Evolutionary conservation across 2,888 invertebrate species (phyloP), one percentile per base, ranked within the genome.

Genomic region (Ormyrus nitidulus): DNA sequence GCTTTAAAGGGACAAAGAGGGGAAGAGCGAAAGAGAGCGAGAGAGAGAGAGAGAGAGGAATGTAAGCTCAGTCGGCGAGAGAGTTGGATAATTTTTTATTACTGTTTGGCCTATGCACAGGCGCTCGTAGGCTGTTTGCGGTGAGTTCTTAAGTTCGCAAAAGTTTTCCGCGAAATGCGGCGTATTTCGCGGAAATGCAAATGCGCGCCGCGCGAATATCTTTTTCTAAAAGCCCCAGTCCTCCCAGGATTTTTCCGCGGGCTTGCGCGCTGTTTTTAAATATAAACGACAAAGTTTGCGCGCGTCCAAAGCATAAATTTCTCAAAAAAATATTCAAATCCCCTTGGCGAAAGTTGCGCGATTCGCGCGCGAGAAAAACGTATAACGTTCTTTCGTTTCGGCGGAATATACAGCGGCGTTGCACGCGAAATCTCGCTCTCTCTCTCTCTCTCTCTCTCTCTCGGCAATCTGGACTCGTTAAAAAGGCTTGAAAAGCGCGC

Each of bases 401-500:
- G 8, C 11, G 53, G 51, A 19, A 6, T 5, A 5, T 34, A 8
- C 5, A 10, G n/a, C 13, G 49, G 49, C 51, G 51, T 51, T 19
- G 19, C 34, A 19, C 49, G 51, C 10, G 51, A 11, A 59, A 59
- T 59, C 19, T 62, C 46, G 8, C 62, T 46, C 61, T 13, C 19
- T 19, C 53, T 7, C 54, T 10, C n/a, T 69, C 53, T 59, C 19
- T 62, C 46, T 0, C 62, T 46, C 61, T 13, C 19, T 19, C 53
- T 7, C 54, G 34, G 72, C 72, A 80, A 75, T 80, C 79, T 74
- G 46, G 10, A 61, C 80, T 76, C 80, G 76, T 76, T 80, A 80
- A 65, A 76, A 70, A 11, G 66, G 70, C 76, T 80, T 76, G 76
- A 65, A 66, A 80, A 34, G 34, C 34, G 71, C 64, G 48, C 79